phyloP scores from a whole-genome alignment of 2,113 vertebrate species.

The Podiceps cristatus region DNA sequence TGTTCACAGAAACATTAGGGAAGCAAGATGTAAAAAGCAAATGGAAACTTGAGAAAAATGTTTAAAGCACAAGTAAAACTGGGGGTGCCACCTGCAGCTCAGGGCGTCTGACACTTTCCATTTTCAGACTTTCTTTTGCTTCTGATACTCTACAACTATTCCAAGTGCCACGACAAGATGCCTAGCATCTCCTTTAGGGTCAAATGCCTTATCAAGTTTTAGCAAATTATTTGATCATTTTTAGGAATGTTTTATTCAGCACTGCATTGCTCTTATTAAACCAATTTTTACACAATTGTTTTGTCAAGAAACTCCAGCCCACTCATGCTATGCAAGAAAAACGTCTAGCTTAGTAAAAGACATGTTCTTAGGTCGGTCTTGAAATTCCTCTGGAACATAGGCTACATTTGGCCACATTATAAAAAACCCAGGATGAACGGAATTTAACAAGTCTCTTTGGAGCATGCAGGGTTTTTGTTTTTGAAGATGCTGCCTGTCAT shows the following conservation, averaged over 20 bases:
- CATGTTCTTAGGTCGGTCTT: background rate
- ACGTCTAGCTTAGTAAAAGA: background rate
- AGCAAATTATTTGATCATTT: background rate
- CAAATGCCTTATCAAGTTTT: background rate
- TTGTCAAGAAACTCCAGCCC: background rate
- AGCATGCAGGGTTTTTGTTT: background rate
- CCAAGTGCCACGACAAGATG: background rate
- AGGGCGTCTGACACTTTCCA: background rate
- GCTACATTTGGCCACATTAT: background rate
- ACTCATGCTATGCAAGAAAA: background rate
- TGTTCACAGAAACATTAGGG: background rate
- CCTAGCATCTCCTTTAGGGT: background rate
- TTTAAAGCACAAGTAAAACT: background rate
- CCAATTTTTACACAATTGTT: background rate
- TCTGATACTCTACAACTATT: background rate
- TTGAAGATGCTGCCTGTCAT: background rate
- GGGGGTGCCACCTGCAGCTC: background rate
- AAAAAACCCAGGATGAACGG: background rate
- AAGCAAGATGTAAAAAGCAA: background rate
- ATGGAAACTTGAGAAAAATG: background rate
- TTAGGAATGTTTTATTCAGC: background rate
- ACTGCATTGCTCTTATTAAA: background rate
- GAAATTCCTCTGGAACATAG: background rate
- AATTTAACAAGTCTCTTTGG: background rate
- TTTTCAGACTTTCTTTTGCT: background rate